These are phyloP conservation scores for Galleria mellonella DNA, from an alignment of 1,140 invertebrate species.

Conservation along the genomic window DNA sequence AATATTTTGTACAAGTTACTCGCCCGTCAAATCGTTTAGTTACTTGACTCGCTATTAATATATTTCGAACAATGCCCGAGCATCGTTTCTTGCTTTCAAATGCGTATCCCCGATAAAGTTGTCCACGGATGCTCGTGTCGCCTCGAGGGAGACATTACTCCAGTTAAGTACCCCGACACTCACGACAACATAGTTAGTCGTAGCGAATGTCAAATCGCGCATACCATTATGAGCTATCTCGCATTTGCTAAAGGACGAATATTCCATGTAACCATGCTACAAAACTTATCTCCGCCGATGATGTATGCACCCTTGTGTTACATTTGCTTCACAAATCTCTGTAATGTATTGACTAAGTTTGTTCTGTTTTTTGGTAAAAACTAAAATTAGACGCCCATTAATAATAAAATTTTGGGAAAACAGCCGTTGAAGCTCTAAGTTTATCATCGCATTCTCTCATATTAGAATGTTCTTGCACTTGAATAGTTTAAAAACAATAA, in stretches of 20 bases:
- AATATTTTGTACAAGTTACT: too few species aligned
- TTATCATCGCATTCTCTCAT: too few species aligned
- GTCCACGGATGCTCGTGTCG: conserved; percentile 16
- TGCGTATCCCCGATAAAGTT: conserved; percentile 25
- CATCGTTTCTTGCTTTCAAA: conserved; percentile 13
- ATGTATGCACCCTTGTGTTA: too few species aligned
- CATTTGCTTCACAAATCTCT: too few species aligned
- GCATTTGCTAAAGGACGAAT: conserved; percentile 1
- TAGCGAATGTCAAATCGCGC: conserved; percentile 6
- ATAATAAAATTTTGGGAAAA: too few species aligned
- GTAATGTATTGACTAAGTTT: too few species aligned
- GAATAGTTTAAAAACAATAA: too few species aligned
- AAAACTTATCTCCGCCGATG: too few species aligned
- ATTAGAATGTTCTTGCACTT: too few species aligned
- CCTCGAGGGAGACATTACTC: conserved; percentile 33
- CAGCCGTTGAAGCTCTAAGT: too few species aligned
- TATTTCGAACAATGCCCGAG: conserved; percentile 5
- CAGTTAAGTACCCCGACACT: conserved; percentile 18
- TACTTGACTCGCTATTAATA: neutral
- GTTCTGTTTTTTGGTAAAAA: too few species aligned
- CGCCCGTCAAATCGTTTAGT: neutral
- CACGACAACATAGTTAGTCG: neutral
- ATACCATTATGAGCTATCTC: conserved; percentile 7
- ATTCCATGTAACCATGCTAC: neutral
- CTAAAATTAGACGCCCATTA: too few species aligned